Base-by-base conservation (phyloP, 2,113 vertebrate species). In the Rynchops niger region DNA sequence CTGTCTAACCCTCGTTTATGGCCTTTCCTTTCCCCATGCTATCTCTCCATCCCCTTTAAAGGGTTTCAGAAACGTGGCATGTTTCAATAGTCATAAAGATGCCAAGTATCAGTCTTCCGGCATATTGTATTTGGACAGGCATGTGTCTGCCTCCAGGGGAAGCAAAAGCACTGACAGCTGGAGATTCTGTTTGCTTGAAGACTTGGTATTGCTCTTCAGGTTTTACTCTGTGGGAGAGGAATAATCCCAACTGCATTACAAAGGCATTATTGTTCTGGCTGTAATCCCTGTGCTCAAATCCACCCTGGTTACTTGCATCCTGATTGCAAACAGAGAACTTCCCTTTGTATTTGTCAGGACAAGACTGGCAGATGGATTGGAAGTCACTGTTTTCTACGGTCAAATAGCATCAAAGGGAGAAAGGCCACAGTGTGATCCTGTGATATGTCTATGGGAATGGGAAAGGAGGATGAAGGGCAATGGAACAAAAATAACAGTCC, bases 231-330 rank as follows among this genome's bases (percentile, higher is more conserved):
- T 12, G 2, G 96, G 90, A 97, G 88, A 82, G 77, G 43, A 96
- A 97, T 96, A 97, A 97, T 96, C 94, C 94, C 12, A 4, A 86
- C 71, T 90, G 86, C 78, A 96, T 97, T 94, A 97, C 90, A 95
- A 94, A 97, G 78, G 80, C 88, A 94, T 97, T 97, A 95, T 90
- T 94, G 92, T 95, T 91, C 90, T 53, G 49, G 69, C 83, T 93
- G 86, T 97, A 97, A 97, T 97, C 92, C 83, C 83, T 14, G 3
- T 50, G 67, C 79, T 93, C 93, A 96, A 94, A 96, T 95, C 78
- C 78, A 93, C 40, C 15, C 86, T 36, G 12, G 85, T 81, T 87
- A 52, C 86, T 94, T 77, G 82, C 78, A 87, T 86, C 53, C 77
- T 89, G 80, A 93, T 65, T 86, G 88, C 85, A 80, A 82, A 82